These are phyloP conservation scores for Heliconius ismenius DNA, from an alignment of 2,888 invertebrate species.

Conservation along the genomic window DNA sequence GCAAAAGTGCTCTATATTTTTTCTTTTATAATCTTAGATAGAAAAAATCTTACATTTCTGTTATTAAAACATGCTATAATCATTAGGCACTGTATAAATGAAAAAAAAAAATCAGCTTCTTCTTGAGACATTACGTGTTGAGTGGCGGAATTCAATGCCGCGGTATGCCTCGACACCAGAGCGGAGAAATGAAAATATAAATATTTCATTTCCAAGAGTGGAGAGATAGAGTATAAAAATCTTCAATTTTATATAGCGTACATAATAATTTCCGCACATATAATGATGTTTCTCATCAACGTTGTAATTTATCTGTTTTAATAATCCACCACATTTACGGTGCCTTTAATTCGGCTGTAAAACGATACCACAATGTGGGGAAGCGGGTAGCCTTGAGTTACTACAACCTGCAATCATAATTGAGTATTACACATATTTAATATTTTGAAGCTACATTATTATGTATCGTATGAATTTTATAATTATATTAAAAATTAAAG, in stretches of 20 bases:
- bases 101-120: too few relatives aligned
- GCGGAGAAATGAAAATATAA: too few relatives aligned
- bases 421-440: not conserved
- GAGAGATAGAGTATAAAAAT: not conserved
- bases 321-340: constrained; percentile 63
- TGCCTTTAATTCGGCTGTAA: constrained; percentile 63
- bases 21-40: not conserved
- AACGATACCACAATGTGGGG: constrained; percentile 44
- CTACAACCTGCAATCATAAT: constrained; percentile 28
- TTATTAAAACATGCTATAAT: too few relatives aligned
- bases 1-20: not conserved
- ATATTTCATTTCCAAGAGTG: too few relatives aligned
- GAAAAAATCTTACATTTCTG: not conserved
- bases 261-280: constrained; percentile 7
- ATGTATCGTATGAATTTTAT: not conserved
- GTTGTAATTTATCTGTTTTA: constrained; percentile 54
- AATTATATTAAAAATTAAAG: not conserved
- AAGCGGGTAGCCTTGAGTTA: constrained; percentile 36
- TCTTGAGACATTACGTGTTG: too few relatives aligned
- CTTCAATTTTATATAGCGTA: not conserved
- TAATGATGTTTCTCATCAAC: constrained; percentile 37
- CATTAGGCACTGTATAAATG: too few relatives aligned
- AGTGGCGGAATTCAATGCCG: too few relatives aligned
- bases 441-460: not conserved
- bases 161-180: too few relatives aligned